Evolutionary conservation across 1,140 invertebrate genomes (phyloP).

Genomic region (Polypedilum vanderplanki): DNA sequence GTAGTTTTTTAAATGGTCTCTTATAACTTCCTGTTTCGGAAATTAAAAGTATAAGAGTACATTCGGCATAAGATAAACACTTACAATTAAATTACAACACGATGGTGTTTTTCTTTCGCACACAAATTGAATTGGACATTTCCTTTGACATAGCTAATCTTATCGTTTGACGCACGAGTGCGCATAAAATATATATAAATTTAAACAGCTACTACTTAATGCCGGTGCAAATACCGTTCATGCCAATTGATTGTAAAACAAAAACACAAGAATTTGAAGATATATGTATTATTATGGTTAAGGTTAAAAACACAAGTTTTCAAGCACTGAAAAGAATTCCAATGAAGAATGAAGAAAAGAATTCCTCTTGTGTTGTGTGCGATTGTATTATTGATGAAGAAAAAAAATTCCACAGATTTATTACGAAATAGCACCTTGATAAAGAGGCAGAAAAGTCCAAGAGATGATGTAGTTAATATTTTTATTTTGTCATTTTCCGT

Average conservation of each 20-base stretch:
- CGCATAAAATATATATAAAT: background rate
- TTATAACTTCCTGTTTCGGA: too few species aligned
- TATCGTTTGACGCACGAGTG: background rate
- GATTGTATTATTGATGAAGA: background rate
- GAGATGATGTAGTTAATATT: background rate
- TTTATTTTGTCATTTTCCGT: background rate
- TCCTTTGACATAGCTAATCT: background rate
- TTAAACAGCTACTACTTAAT: background rate
- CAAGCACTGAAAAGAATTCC: background rate
- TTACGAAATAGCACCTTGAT: slow-evolving; percentile 12
- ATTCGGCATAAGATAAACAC: too few species aligned
- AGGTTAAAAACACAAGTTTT: background rate
- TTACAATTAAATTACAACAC: too few species aligned
- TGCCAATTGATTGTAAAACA: background rate
- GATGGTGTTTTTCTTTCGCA: background rate
- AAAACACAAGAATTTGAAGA: background rate
- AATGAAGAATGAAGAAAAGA: background rate
- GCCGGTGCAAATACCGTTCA: slow-evolving; percentile 4
- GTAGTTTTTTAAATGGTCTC: background rate
- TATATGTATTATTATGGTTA: background rate
- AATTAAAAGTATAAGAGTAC: too few species aligned
- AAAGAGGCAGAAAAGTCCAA: background rate
- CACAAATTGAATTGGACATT: background rate
- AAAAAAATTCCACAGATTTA: slow-evolving; percentile 8
- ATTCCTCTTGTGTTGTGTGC: background rate